Evolutionary conservation across 37 sponge, comb jelly and placozoan genomes (phyloP).

Genomic region (Geodia barretti): DNA sequence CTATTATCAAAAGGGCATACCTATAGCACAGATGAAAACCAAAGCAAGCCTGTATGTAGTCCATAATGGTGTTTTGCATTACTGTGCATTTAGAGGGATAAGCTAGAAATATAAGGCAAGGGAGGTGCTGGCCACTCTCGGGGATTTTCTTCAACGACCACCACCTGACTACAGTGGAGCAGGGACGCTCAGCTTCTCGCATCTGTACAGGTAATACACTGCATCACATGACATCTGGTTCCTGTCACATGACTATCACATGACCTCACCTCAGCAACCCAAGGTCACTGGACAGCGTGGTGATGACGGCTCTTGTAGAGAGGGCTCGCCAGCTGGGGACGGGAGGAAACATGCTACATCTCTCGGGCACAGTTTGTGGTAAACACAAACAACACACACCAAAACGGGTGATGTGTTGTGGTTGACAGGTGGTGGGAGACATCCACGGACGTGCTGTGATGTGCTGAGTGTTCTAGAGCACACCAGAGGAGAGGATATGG

Average conservation of each 20-base stretch:
- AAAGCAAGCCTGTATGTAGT: not conserved
- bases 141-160: not conserved
- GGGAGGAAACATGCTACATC: not conserved
- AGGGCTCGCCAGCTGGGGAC: not conserved
- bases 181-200: not conserved
- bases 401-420: too few species aligned
- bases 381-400: not conserved
- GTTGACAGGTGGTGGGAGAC: constrained; percentile 71
- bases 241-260: not conserved
- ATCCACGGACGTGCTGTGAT: constrained; percentile 73
- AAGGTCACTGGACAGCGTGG: not conserved
- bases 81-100: not conserved
- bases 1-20: not conserved
- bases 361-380: not conserved
- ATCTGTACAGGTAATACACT: not conserved
- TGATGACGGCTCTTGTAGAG: not conserved
- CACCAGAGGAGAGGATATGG: constrained; percentile 26
- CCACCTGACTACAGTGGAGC: not conserved
- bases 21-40: not conserved
- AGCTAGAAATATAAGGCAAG: not conserved
- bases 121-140: not conserved
- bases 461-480: constrained; percentile 23
- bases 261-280: not conserved
- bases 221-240: not conserved
- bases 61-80: too few species aligned